These are phyloP conservation scores for Xanthorhoe designata DNA, from an alignment of 2,888 invertebrate species.

Conservation along the genomic window DNA sequence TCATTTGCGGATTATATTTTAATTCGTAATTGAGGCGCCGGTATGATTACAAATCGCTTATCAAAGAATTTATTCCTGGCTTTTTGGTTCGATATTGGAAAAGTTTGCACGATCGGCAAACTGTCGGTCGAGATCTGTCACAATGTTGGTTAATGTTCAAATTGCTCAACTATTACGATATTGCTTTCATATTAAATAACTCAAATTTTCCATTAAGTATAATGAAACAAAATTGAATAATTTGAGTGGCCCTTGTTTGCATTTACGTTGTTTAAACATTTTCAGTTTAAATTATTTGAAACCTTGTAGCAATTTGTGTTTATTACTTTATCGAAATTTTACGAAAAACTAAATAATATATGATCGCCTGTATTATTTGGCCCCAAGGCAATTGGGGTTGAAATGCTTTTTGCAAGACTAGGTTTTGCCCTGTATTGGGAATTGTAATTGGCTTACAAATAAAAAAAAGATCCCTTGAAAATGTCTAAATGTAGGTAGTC, in stretches of 20 bases:
- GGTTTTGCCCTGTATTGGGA: too few relatives aligned
- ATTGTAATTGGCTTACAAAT: too few relatives aligned
- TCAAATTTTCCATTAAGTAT: not conserved
- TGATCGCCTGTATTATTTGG: too few relatives aligned
- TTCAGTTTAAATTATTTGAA: not conserved
- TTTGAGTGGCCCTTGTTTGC: not conserved
- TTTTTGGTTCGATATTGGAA: conserved; percentile 75
- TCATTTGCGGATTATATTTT: conserved; percentile 60
- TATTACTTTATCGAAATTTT: not conserved
- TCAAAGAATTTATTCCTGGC: conserved; percentile 69
- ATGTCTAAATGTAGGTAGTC: too few relatives aligned
- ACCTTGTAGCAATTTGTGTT: not conserved
- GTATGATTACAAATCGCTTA: conserved; percentile 81
- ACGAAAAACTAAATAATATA: too few relatives aligned
- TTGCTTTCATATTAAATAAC: not conserved
- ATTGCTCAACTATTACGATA: not conserved
- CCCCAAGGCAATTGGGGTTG: too few relatives aligned
- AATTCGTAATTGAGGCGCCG: conserved; percentile 54
- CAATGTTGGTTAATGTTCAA: conserved; percentile 45
- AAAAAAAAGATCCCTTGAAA: too few relatives aligned
- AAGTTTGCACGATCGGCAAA: conserved; percentile 71
- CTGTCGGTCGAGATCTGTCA: conserved; percentile 67
- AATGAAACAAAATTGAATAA: not conserved
- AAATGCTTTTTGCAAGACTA: too few relatives aligned
- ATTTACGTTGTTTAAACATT: not conserved